Evolutionary conservation across 2,888 invertebrate species (phyloP), one percentile per base, ranked within the genome.

Genomic region (Horisme vitalbata): DNA sequence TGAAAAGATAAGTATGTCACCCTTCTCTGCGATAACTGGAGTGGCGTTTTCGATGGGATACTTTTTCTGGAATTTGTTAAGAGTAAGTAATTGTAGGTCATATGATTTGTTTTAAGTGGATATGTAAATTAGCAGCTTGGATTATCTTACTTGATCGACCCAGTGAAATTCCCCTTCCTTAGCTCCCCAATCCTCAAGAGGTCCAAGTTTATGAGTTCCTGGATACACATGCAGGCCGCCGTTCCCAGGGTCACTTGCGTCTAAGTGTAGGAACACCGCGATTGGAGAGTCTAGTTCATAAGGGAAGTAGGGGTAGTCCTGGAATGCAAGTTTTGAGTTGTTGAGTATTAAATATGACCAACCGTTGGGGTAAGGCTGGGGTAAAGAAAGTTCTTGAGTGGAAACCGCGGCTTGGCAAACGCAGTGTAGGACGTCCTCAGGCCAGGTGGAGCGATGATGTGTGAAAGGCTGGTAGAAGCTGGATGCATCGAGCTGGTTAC

Each of bases 231-330:
- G 57, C 7, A 65, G 1, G 0, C 65, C 63, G 1, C 92, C 92
- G 53, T 92, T 92, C 47, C 90, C 90, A 0, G 90, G 88, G 14
- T 83, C 83, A 0, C 91, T 85, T 33, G 88, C 90, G 52, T 92
- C 92, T 46, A 92, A 59, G 61, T 91, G 90, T 0, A 92, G 65
- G 56, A 92, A 92, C 1, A 90, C 90, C 1, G 92, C 92, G 3
- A 91, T 75, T 87, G 91, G 90, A 0, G 90, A 85, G 58, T 91
- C 83, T 0, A 91, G 88, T 52, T 90, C 80, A 63, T 83, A 90
- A 0, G 92, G 92, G 58, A 92, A 92, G 59, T 92, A 92, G 15
- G 82, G 91, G 55, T 92, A 92, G 52, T 92, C 92, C 87, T 92
- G 73, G 32, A 41, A 46, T 12, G 8, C 18, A 8, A 8, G 13